Conservation (phyloP, 2,888 invertebrate species). For the Tromatobia lineatoria region DNA sequence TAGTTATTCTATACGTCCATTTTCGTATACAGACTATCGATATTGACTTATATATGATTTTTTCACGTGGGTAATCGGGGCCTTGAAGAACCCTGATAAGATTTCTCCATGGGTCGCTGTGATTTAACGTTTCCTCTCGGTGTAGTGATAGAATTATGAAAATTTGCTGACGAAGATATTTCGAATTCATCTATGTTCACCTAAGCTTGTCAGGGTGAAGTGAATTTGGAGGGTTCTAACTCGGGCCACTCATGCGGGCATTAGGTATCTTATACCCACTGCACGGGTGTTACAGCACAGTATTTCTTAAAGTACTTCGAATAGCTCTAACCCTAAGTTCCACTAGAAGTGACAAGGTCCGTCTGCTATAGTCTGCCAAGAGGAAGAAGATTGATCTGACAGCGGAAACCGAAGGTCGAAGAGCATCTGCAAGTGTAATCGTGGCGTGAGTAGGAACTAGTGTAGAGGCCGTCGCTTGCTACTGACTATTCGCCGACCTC, state of each 20-base stretch:
- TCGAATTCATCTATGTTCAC: too few species aligned
- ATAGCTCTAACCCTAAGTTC: slow-evolving; percentile 39
- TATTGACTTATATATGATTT: too few species aligned
- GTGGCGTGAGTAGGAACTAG: slow-evolving; percentile 10
- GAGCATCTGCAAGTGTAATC: slow-evolving; percentile 77
- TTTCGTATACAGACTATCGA: too few species aligned
- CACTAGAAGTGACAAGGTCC: slow-evolving; percentile 61
- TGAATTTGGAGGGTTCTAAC: not conserved
- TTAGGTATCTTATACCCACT: slow-evolving; percentile 1
- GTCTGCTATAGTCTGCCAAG: slow-evolving; percentile 27
- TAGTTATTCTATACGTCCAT: too few species aligned
- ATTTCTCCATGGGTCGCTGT: too few species aligned
- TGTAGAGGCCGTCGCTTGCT: slow-evolving; percentile 34
- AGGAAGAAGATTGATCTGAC: slow-evolving; percentile 75
- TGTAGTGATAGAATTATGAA: too few species aligned
- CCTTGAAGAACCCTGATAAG: too few species aligned
- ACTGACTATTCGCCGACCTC: slow-evolving; percentile 47
- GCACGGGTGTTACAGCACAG: not conserved
- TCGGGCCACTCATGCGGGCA: not conserved
- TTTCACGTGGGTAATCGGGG: too few species aligned
- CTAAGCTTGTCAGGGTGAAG: too few species aligned
- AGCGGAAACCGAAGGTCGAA: slow-evolving; percentile 72
- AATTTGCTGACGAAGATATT: too few species aligned
- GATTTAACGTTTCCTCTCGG: too few species aligned
- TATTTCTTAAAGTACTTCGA: slow-evolving; percentile 27